Conservation (phyloP, 2,797 vertebrate genomes). For the Coracias cyanogaster region DNA sequence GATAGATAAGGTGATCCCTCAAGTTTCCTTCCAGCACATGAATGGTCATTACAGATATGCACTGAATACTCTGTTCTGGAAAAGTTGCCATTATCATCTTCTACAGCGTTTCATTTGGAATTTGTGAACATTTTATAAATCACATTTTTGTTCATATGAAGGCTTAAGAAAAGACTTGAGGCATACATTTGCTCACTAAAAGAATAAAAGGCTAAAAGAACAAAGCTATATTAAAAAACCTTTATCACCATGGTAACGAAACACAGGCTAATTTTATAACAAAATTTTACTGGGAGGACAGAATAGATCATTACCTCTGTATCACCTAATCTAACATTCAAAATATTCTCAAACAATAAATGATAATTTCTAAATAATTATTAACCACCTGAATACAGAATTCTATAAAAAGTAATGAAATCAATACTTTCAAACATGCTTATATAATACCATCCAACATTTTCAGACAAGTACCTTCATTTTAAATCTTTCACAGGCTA, state of each 20-base stretch:
- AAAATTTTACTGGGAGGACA: neutral
- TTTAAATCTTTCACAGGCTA: neutral
- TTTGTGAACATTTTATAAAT: neutral
- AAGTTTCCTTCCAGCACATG: neutral
- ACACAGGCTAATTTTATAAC: neutral
- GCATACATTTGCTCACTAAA: neutral
- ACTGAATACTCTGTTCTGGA: neutral
- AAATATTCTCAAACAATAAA: neutral
- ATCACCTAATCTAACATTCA: neutral
- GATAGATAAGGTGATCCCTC: neutral
- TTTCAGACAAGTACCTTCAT: neutral
- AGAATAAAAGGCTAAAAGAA: slow-evolving; percentile 14
- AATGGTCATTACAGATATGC: neutral
- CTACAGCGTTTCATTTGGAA: neutral
- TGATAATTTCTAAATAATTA: neutral
- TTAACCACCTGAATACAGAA: neutral
- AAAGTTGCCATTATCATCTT: neutral
- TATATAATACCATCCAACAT: neutral
- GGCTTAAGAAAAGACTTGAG: neutral
- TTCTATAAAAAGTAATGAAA: neutral
- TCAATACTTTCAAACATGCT: neutral
- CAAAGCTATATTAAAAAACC: neutral
- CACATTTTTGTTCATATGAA: neutral
- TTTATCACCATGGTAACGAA: slow-evolving; percentile 51
- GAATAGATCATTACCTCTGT: neutral